phyloP scores from a whole-genome alignment of 2,113 vertebrate species.

The Neodon shergylaensis region DNA sequence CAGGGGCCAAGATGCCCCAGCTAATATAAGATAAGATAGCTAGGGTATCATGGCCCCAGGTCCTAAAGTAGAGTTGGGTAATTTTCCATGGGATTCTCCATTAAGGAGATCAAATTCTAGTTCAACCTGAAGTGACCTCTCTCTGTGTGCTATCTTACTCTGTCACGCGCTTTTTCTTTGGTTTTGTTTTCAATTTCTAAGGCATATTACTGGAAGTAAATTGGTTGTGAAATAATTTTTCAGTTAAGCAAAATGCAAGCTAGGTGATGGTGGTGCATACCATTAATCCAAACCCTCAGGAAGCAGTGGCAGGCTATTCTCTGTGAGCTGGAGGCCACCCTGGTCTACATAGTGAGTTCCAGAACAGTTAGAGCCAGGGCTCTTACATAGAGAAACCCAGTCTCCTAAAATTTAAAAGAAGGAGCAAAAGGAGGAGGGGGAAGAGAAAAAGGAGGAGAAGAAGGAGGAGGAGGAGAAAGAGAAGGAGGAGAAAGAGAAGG shows the following conservation, averaged over 20 bases:
- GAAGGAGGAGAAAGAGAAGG: not conserved
- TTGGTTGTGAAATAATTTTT: constrained; percentile 37
- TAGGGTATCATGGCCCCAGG: not conserved
- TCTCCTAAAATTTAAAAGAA: not conserved
- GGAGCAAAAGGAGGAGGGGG: no score
- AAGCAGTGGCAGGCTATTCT: not conserved
- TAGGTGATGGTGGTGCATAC: not conserved
- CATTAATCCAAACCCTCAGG: not conserved
- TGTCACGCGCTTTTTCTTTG: not conserved
- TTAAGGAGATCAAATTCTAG: not conserved
- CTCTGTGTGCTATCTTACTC: not conserved
- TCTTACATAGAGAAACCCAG: not conserved
- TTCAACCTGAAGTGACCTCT: not conserved
- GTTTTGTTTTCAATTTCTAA: not conserved
- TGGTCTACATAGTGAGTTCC: not conserved
- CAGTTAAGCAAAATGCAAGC: not conserved
- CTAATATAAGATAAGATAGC: not conserved
- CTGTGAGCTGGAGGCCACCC: not conserved
- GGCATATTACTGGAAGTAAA: not conserved
- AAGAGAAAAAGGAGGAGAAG: no score
- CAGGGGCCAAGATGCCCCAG: no score
- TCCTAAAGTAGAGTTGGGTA: not conserved
- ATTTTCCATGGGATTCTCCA: not conserved
- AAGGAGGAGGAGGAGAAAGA: fast-evolving
- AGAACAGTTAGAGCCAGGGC: not conserved